Evolutionary conservation across 1,140 invertebrate genomes (phyloP), one percentile per base, ranked within the genome.

Genomic region (Penaeus vannamei): DNA sequence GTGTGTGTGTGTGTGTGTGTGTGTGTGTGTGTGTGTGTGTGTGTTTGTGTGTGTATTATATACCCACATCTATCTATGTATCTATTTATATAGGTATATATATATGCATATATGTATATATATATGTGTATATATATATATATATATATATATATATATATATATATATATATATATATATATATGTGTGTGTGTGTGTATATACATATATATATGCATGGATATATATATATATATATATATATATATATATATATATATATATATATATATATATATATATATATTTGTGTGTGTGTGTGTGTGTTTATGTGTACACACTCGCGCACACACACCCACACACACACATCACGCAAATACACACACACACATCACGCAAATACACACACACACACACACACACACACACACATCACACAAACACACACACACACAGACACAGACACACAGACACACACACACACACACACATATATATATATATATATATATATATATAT

Each of bases 321-420:
- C 77, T 17, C 77, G 42, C 32, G 42, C 77, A 80, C 77, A 80
- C 77, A 80, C 12, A 80, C 77, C 10, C 77, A 42, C 77, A 80
- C 7, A 66, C 7, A 66, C 32, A 80, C 32, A 77, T n/a, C 12
- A 77, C 3, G 12, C 12, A 77, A 2, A 77, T 77, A 72, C 23
- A 72, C 23, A 72, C 23, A 72, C 23, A 72, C 23, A 72, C 23
- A 72, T 32, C 5, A 36, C 5, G 5, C 5, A 36, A 2, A 36
- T 36, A 36, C 5, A 36, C 5, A 36, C 5, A 36, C 23, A 72
- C 23, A 72, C 23, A 72, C 23, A 72, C 23, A 72, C 23, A 72
- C 23, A 72, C 23, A 72, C 23, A 72, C 23, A 72, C 23, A 72
- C 23, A 72, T 32, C 2, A 19, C 36, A 42, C 36, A 42, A 17